Conservation (phyloP, 1,140 invertebrate genomes). For the Zaprionus kolodkinae region DNA sequence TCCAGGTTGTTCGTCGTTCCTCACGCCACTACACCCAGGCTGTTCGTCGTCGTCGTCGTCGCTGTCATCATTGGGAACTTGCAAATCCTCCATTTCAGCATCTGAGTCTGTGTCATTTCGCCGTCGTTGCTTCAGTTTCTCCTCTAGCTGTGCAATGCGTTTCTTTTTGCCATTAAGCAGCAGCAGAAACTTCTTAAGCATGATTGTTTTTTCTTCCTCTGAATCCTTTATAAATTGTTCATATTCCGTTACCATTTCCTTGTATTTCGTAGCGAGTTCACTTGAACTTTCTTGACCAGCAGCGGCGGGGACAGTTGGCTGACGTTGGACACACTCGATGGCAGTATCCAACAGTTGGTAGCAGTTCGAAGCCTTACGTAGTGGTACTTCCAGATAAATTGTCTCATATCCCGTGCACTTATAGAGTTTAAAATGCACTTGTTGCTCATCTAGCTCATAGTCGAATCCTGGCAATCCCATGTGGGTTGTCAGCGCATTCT, state of each 20-base stretch:
- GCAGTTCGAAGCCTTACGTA: slow-evolving; percentile 48
- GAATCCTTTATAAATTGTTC: slow-evolving; percentile 45
- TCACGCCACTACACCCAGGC: slow-evolving; percentile 26
- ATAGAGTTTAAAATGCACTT: slow-evolving; percentile 48
- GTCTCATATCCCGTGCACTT: slow-evolving; percentile 67
- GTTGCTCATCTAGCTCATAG: slow-evolving; percentile 49
- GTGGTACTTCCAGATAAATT: slow-evolving; percentile 50
- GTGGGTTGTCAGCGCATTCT: slow-evolving; percentile 54
- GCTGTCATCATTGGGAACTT: background rate
- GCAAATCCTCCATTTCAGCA: slow-evolving; percentile 5
- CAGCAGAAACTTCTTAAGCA: slow-evolving; percentile 58
- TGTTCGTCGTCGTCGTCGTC: background rate
- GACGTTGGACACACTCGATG: slow-evolving; percentile 38
- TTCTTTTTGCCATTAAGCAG: slow-evolving; percentile 63
- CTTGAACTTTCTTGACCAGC: background rate
- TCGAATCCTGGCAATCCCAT: slow-evolving; percentile 61
- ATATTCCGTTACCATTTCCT: slow-evolving; percentile 41
- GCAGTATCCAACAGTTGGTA: slow-evolving; percentile 56
- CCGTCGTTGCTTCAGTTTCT: slow-evolving; percentile 29
- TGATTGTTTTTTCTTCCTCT: slow-evolving; percentile 29
- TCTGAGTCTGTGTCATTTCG: slow-evolving; percentile 7
- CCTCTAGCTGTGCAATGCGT: slow-evolving; percentile 50
- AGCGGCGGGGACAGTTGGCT: background rate
- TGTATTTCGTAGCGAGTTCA: background rate
- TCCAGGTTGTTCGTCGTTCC: slow-evolving; percentile 20